Base-by-base conservation (phyloP, 1,140 invertebrate species). In the Drosophila setifemur region DNA sequence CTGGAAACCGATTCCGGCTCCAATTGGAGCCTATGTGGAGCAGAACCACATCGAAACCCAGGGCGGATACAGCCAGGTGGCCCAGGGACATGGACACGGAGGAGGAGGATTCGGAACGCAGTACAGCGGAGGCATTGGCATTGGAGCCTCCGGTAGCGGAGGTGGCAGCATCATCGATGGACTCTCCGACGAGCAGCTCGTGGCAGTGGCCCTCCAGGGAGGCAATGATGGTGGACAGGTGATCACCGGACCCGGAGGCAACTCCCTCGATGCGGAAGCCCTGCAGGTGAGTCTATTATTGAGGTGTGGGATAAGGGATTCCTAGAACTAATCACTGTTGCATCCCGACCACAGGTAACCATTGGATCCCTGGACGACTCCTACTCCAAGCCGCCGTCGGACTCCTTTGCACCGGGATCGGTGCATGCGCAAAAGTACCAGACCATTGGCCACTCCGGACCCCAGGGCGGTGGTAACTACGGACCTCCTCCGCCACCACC, bases 1-100 rank as follows among this genome's bases (percentile, higher is more conserved):
- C 23, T 96, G 95, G 95, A 95, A 95, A 76, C 95, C 95, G 9
- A 96, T 96, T 35, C 93, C 95, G 23, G 95, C 95, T 26, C 90
- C 92, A 14, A 77, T 92, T 7, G 86, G 83, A 0, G 54, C 73
- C 37, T 83, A 88, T 28, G 57, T 89, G 1, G 89, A 89, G 47
- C 63, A 87, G 31, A 89, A 88, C 18, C 71, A 82, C 33, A 81
- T 90, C 9, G 88, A 88, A 11, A 86, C 83, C 2, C 87, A 89
- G 44, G 67, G 81, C 0, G 87, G 87, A 39, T 89, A 89, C 40
- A 89, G 87, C 18, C 63, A 75, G 6, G 83, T 89, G 3, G 43
- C 71, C 3, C 87, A 89, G 42, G 79, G 71, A 35, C 73, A 71
- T 4, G 33, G 5, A n/a, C n/a, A n/a, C 7, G 28, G 50, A 0